Percentiles rank a stretch among this genome's conserved stretches.
phyloP scores from a whole-genome alignment of 2,113 vertebrate genomes.

The Ornithorhynchus anatinus region DNA sequence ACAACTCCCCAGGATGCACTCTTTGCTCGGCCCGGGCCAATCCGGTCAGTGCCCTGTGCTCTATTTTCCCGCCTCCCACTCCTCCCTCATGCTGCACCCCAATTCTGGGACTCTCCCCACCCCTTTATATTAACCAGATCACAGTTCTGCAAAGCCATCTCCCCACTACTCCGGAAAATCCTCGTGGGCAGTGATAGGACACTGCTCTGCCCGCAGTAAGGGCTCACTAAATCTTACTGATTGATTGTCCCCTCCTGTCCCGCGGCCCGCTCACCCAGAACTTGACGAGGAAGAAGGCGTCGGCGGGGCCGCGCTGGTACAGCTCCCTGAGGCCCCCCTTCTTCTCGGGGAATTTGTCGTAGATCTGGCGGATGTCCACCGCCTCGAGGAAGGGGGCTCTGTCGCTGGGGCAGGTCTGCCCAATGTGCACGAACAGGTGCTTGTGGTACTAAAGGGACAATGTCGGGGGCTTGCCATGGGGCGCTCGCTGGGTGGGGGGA shows the following conservation, averaged over 20 bases:
- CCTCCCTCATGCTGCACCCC: neutral
- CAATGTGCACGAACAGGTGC: conserved; percentile 91
- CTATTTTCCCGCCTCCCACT: neutral
- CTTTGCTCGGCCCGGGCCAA: too few relatives aligned
- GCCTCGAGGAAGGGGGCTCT: conserved; percentile 90
- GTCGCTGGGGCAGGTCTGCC: conserved; percentile 89
- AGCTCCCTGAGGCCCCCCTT: conserved; percentile 93
- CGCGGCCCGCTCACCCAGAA: conserved; percentile 88
- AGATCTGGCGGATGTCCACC: conserved; percentile 91
- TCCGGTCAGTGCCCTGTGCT: too few relatives aligned
- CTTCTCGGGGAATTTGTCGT: conserved; percentile 94
- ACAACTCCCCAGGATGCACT: too few relatives aligned
- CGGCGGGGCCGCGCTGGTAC: conserved; percentile 88
- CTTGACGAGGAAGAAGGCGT: conserved; percentile 92
- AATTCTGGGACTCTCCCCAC: accelerated
- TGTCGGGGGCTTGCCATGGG: too few relatives aligned
- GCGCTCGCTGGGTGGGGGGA: neutral
- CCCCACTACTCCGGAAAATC: too few relatives aligned
- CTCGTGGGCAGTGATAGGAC: too few relatives aligned
- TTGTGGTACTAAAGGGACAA: conserved; percentile 86
- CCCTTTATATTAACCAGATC: too few relatives aligned
- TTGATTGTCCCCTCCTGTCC: too few relatives aligned
- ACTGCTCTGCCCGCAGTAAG: too few relatives aligned
- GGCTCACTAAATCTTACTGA: too few relatives aligned
- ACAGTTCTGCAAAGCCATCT: too few relatives aligned